Evolutionary conservation across 2,888 invertebrate species (phyloP), one percentile per base, ranked within the genome.

Genomic region (Nudaria mundana): DNA sequence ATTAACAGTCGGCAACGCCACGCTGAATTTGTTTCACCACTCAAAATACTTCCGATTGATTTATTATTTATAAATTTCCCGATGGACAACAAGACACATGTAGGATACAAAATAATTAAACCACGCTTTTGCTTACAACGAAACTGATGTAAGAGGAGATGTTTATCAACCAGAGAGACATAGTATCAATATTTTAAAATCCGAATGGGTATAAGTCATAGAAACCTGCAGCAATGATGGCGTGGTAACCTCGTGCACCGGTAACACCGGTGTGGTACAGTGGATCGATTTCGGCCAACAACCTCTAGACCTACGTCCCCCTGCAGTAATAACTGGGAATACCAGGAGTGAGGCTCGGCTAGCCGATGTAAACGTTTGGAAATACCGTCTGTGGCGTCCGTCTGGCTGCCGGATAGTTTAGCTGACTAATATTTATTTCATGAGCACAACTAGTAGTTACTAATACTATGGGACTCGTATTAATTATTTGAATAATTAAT

Each of bases 41-140:
- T 86, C 65, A 68, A 77, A 81, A 78, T 78, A 78, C 84, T 86
- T 86, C 84, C 83, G 86, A 87, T 84, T 85, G 83, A 86, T 86
- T 86, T 83, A 76, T 78, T 67, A 69, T 71, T 67, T 69, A 64
- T 60, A 56, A 71, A 77, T 22, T 13, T 55, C 65, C 62, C 36
- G 58, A 57, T 52, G 53, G 59, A 61, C 51, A 56, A 37, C 42
- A 45, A 48, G 55, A 65, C 63, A 65, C 62, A 47, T 56, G 42
- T 52, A 35, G n/a, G n/a, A n/a, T n/a, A n/a, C n/a, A n/a, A n/a
- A n/a, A n/a, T n/a, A n/a, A n/a, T n/a, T n/a, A n/a, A n/a, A n/a
- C n/a, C n/a, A n/a, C n/a, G n/a, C n/a, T n/a, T n/a, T n/a, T n/a
- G n/a, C n/a, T n/a, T n/a, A n/a, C n/a, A n/a, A n/a, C n/a, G n/a